phyloP scores from a whole-genome alignment of 1,140 invertebrate species.

The Platorchestia sp. region DNA sequence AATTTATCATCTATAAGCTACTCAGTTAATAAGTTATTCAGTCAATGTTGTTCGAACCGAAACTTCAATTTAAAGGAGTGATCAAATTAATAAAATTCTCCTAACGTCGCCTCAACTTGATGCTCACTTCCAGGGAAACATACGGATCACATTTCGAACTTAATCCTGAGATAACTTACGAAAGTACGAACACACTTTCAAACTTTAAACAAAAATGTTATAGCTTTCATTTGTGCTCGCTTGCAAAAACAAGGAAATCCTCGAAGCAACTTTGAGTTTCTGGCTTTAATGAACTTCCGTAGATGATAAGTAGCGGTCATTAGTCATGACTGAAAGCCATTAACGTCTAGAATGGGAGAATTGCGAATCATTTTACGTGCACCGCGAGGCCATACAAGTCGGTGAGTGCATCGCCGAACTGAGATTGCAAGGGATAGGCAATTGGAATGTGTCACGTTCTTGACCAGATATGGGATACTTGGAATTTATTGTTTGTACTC shows the following conservation, averaged over 20 bases:
- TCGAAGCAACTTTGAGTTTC: not conserved
- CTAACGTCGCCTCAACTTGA: not conserved
- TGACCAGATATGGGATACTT: too few species aligned
- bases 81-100: not conserved
- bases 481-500: too few species aligned
- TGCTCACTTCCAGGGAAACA: not conserved
- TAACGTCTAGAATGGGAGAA: not conserved
- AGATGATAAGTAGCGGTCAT: not conserved
- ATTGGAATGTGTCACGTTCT: too few species aligned
- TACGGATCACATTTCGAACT: not conserved
- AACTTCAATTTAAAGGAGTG: too few species aligned
- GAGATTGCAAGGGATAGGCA: too few species aligned
- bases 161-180: not conserved
- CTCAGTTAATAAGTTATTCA: too few species aligned
- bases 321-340: not conserved
- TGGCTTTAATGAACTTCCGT: not conserved
- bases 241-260: not conserved
- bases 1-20: not conserved
- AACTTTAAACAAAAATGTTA: not conserved
- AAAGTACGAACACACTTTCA: not conserved
- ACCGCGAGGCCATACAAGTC: not conserved
- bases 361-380: not conserved
- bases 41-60: not conserved
- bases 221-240: not conserved
- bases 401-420: not conserved